Conservation (phyloP, 2,797 vertebrate species). For the Lateolabrax maculatus region DNA sequence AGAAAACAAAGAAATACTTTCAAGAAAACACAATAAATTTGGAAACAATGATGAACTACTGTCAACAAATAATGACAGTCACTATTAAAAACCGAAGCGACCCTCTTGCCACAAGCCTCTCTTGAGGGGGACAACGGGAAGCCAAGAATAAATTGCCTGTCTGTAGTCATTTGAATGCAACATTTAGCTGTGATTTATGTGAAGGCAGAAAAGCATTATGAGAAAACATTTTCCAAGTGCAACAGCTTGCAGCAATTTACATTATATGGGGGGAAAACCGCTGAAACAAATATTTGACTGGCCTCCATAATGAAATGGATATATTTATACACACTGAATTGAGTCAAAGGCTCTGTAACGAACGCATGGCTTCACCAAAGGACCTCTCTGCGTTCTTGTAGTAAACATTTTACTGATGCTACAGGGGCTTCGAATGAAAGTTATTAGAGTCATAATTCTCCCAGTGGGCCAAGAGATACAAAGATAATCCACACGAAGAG, state of each 20-base stretch:
- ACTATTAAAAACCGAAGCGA: conserved; percentile 71
- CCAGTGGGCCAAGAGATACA: conserved; percentile 67
- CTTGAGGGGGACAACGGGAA: conserved; percentile 59
- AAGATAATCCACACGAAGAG: conserved; percentile 64
- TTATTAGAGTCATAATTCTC: conserved; percentile 78
- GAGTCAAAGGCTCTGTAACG: conserved; percentile 80
- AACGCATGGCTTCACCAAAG: conserved; percentile 77
- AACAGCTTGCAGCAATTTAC: conserved; percentile 90
- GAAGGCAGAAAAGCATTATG: conserved; percentile 83
- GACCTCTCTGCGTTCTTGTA: conserved; percentile 70
- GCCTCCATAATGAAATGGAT: conserved; percentile 87
- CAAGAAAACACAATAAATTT: conserved; percentile 65
- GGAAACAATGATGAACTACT: conserved; percentile 78
- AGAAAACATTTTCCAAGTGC: conserved; percentile 87
- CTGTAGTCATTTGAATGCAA: conserved; percentile 89
- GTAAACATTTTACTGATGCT: conserved; percentile 83
- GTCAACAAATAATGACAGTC: conserved; percentile 84
- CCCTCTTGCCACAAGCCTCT: conserved; percentile 68
- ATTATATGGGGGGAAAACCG: conserved; percentile 87
- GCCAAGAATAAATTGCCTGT: conserved; percentile 88
- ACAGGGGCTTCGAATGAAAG: conserved; percentile 75
- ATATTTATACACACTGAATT: conserved; percentile 85
- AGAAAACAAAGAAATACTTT: conserved; percentile 67
- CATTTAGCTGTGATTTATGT: conserved; percentile 88
- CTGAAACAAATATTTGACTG: conserved; percentile 88